Evolutionary conservation across 2,888 invertebrate genomes (phyloP), one percentile per base, ranked within the genome.

Genomic region (Mythimna vitellina): DNA sequence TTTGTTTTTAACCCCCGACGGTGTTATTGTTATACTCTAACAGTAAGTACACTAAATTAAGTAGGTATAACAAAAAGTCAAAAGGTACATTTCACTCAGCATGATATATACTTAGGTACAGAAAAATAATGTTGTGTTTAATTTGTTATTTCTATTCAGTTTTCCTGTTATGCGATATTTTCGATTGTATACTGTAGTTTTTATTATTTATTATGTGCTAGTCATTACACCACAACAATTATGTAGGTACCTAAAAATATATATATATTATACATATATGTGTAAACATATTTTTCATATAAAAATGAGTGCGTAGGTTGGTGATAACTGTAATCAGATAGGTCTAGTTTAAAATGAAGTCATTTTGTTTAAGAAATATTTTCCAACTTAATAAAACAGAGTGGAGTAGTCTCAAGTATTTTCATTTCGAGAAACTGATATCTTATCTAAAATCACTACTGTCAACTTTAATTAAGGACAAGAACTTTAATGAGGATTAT

Each of bases 381-480:
- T 65, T 25, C 4, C 12, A 67, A 42, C n/a, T 61, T 25, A 75
- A 46, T 69, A 63, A 76, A 70, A 53, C 35, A 6, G 7, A 53
- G 7, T 57, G 35, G 56, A 70, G 25, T 20, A 54, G n/a, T 51
- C 76, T 60, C 58, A 42, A 63, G 46, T 1, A 53, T 76, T 56
- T 65, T 72, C 35, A 25, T 67, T 38, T 29, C 12, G 9, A 22
- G 66, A 65, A 62, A 66, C 63, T 49, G 56, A 67, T 68, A 67
- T 58, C 51, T 63, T 38, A 63, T 68, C 51, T 25, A 65, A 78
- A 42, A 65, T 57, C 56, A 71, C 56, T 51, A 53, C 53, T 60
- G 25, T 68, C 68, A 73, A 73, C 61, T 76, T 76, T 82, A 80
- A 83, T 85, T 78, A 84, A 66, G 67, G 73, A 76, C 78, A 75